Evolutionary conservation across 2,888 invertebrate species (phyloP).

Genomic region (Drosophila subquinaria): DNA sequence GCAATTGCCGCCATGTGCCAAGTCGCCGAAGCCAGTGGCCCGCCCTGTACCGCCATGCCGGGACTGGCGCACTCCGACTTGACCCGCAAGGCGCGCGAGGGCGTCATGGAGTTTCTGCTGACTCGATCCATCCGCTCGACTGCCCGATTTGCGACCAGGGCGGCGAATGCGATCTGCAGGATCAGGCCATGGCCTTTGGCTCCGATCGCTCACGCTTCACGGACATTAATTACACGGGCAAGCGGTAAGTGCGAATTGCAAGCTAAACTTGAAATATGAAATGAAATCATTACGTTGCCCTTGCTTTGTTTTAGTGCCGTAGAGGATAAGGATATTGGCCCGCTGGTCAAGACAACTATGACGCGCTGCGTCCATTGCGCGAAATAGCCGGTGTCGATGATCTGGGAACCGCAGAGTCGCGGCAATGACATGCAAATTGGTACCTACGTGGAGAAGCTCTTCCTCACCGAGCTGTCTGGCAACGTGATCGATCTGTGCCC

Average conservation of each 20-base stretch:
- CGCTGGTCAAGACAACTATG: constrained; percentile 99
- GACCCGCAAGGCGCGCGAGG: constrained; percentile 91
- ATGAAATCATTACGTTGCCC: not conserved
- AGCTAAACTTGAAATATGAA: not conserved
- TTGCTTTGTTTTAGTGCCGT: constrained; percentile 90
- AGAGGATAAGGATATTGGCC: constrained; percentile 99
- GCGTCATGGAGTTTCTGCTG: constrained; percentile 99
- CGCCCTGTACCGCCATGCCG: constrained; percentile 99
- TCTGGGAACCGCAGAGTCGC: constrained; percentile 96
- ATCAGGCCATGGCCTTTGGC: constrained; percentile 99
- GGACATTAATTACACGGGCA: constrained; percentile 96
- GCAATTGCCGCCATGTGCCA: constrained; percentile 99
- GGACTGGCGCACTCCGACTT: constrained; percentile 99
- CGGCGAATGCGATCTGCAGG: constrained; percentile 97
- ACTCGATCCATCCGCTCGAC: constrained; percentile 99
- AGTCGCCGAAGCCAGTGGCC: constrained; percentile 98
- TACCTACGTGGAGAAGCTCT: constrained; percentile 99
- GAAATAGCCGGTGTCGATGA: constrained; percentile 99
- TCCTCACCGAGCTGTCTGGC: constrained; percentile 98
- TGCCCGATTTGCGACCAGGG: constrained; percentile 99
- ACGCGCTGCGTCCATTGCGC: constrained; percentile 99
- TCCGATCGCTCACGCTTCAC: constrained; percentile 96
- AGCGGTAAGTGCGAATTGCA: constrained; percentile 88
- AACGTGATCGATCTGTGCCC: constrained; percentile 99
- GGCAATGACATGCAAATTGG: constrained; percentile 99